Conservation (phyloP, 92 coral and sea anemone species). For the Zoanthus sociatus region DNA sequence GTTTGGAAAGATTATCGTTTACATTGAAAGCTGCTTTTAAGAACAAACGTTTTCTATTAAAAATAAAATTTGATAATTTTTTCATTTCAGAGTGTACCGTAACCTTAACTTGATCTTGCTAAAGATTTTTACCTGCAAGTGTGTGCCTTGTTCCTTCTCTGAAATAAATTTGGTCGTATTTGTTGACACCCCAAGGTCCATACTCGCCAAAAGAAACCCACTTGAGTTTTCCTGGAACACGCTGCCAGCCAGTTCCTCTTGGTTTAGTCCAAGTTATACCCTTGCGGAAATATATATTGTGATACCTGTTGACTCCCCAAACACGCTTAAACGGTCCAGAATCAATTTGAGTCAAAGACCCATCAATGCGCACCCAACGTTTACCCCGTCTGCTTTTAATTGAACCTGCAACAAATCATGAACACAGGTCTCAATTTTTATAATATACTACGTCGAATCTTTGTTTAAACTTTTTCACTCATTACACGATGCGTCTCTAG, state of each 20-base stretch:
- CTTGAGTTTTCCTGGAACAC: slow-evolving; percentile 15
- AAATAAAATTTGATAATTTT: no score
- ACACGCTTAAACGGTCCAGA: slow-evolving; percentile 56
- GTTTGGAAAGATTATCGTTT: no score
- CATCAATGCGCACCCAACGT: slow-evolving; percentile 44
- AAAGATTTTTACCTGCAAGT: background rate
- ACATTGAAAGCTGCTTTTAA: no score
- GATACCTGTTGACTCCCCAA: slow-evolving; percentile 47
- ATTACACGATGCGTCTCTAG: no score
- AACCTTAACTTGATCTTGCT: no score
- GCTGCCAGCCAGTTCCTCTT: slow-evolving; percentile 30
- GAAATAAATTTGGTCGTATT: slow-evolving; percentile 14
- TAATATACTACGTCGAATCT: background rate
- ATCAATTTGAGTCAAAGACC: slow-evolving; percentile 50
- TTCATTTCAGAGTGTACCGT: no score
- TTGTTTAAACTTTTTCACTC: no score
- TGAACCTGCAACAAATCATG: slow-evolving; percentile 21
- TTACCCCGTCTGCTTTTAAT: slow-evolving; percentile 42
- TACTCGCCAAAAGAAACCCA: slow-evolving; percentile 12
- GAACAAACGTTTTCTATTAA: no score
- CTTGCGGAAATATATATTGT: slow-evolving; percentile 46
- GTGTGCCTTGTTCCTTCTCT: background rate
- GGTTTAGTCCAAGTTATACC: slow-evolving; percentile 33
- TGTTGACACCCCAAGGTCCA: slow-evolving; percentile 39
- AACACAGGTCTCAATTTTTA: background rate